Conservation (phyloP, 2,797 vertebrate genomes). For the Zalophus californianus region DNA sequence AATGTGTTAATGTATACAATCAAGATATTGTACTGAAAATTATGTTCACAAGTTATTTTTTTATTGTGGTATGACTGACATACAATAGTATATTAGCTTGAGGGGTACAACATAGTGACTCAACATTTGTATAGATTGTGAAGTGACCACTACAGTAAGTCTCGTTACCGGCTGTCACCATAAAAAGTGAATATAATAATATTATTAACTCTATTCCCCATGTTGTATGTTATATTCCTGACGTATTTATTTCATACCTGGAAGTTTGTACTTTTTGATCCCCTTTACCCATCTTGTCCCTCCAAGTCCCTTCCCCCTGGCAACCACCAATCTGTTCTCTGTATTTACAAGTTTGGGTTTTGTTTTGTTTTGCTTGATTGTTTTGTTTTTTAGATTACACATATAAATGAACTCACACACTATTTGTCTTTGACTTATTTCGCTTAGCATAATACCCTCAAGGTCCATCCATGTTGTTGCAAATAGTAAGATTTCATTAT, state of each 20-base stretch:
- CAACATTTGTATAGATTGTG: background rate
- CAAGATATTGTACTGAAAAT: background rate
- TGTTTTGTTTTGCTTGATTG: background rate
- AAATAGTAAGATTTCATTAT: background rate
- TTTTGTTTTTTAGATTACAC: background rate
- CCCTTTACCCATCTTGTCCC: background rate
- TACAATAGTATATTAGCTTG: background rate
- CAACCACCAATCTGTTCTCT: background rate
- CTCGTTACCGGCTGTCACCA: background rate
- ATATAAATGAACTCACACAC: background rate
- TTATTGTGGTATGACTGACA: background rate
- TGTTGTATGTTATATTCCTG: background rate
- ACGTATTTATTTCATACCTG: background rate
- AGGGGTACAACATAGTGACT: background rate
- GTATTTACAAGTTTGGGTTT: background rate
- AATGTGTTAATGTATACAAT: background rate
- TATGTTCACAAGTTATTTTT: slow-evolving; percentile 1
- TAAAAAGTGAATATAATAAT: background rate
- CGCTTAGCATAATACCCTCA: background rate
- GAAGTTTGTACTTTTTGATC: background rate
- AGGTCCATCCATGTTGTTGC: background rate
- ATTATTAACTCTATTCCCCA: background rate
- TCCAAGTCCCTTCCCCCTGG: background rate
- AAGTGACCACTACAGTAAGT: background rate
- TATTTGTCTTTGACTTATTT: background rate